Evolutionary conservation across 2,797 vertebrate species (phyloP).

Genomic region (Hipposideros larvatus): DNA sequence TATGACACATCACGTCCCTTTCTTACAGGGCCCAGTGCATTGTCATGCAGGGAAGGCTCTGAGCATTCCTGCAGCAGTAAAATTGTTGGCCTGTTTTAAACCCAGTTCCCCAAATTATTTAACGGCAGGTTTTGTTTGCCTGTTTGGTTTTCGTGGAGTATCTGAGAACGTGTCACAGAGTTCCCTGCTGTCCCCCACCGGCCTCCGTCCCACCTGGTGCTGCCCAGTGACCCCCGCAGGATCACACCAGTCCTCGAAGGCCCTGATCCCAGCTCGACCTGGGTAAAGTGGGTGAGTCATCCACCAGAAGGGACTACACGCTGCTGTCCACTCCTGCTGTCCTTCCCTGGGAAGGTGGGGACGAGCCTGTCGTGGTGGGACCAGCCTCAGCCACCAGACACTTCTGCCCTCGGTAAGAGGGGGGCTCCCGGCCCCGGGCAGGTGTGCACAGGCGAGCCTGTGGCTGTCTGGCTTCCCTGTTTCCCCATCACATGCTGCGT

Average conservation of each 20-base stretch:
- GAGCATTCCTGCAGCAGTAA: not conserved
- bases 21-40: not conserved
- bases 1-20: not conserved
- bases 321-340: not conserved
- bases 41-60: too few species aligned
- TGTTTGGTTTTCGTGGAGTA: not conserved
- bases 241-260: not conserved
- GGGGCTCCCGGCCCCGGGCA: not conserved
- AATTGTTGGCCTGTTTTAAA: too few species aligned
- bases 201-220: not conserved
- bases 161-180: not conserved
- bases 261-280: not conserved
- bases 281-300: not conserved
- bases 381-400: not conserved
- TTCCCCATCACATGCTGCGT: not conserved
- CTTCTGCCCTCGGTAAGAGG: not conserved
- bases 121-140: not conserved
- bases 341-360: not conserved
- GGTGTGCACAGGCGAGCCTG: not conserved
- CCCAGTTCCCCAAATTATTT: not conserved
- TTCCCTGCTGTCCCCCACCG: not conserved
- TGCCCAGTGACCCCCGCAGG: not conserved
- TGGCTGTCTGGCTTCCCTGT: not conserved
- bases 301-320: not conserved
- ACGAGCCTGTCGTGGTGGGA: not conserved